Conservation (phyloP, 2,113 vertebrate genomes). For the Labeo catla region DNA sequence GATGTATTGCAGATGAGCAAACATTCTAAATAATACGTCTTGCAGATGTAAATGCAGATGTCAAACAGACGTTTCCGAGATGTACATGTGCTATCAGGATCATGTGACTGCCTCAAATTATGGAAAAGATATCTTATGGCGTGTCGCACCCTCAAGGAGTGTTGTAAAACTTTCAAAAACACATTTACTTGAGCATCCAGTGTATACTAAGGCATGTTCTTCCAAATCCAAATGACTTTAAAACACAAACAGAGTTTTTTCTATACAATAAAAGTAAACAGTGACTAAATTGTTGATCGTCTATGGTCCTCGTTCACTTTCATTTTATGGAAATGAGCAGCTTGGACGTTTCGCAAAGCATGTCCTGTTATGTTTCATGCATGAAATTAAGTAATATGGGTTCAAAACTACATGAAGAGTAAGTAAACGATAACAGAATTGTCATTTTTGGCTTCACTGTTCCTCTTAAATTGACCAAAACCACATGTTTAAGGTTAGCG, state of each 20-base stretch:
- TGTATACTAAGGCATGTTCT: no score
- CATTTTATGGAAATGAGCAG: background rate
- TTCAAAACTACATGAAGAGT: background rate
- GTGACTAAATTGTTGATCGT: background rate
- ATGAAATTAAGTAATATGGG: background rate
- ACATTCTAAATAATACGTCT: no score
- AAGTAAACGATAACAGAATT: background rate
- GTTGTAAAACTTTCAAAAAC: background rate
- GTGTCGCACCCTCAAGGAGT: background rate
- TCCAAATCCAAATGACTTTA: background rate
- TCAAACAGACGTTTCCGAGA: no score
- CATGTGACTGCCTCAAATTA: no score
- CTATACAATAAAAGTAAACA: background rate
- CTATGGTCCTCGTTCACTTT: background rate
- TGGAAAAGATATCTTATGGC: no score
- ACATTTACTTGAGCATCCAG: background rate
- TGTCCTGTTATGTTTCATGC: background rate
- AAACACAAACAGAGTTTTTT: background rate
- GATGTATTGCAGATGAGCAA: no score
- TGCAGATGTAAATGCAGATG: no score
- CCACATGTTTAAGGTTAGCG: conserved; percentile 16
- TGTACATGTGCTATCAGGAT: no score
- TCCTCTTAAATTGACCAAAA: background rate
- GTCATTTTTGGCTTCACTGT: background rate
- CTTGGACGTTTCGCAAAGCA: background rate